These are phyloP conservation scores for Drosophila anomalata DNA, from an alignment of 2,888 invertebrate genomes.

Conservation along the genomic window DNA sequence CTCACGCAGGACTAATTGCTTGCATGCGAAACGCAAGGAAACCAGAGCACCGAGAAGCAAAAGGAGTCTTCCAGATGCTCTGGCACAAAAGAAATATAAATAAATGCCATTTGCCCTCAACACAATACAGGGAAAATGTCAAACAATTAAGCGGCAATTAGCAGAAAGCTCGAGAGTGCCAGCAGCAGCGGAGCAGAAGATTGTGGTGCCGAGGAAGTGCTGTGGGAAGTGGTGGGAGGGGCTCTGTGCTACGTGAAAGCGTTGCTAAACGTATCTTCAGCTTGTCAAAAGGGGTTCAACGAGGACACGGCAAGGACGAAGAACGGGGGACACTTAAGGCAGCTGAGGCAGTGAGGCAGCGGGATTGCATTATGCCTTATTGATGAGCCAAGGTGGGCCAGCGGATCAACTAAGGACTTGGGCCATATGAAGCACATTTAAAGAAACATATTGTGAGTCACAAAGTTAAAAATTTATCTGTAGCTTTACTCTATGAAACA, in stretches of 20 bases:
- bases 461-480: too few species aligned
- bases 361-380: slow-evolving; percentile 46
- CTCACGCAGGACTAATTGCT: slow-evolving; percentile 53
- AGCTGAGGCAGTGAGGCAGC: slow-evolving; percentile 19
- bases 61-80: slow-evolving; percentile 20
- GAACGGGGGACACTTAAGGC: slow-evolving; percentile 26
- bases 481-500: too few species aligned
- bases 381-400: slow-evolving; percentile 34
- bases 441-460: too few species aligned
- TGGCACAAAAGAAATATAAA: slow-evolving; percentile 45
- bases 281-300: slow-evolving; percentile 47
- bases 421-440: slow-evolving; percentile 6
- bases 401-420: not conserved
- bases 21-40: slow-evolving; percentile 24
- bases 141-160: slow-evolving; percentile 80
- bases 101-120: slow-evolving; percentile 41
- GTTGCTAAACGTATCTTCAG: slow-evolving; percentile 74
- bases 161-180: slow-evolving; percentile 53
- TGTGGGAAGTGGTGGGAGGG: slow-evolving; percentile 6
- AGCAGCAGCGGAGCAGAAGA: slow-evolving; percentile 12
- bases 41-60: slow-evolving; percentile 9
- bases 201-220: slow-evolving; percentile 7
- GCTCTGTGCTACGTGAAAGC: slow-evolving; percentile 54
- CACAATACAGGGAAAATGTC: slow-evolving; percentile 57
- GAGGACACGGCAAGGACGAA: slow-evolving; percentile 12